Conservation (phyloP, 2,888 invertebrate species). For the Furcula furcula region DNA sequence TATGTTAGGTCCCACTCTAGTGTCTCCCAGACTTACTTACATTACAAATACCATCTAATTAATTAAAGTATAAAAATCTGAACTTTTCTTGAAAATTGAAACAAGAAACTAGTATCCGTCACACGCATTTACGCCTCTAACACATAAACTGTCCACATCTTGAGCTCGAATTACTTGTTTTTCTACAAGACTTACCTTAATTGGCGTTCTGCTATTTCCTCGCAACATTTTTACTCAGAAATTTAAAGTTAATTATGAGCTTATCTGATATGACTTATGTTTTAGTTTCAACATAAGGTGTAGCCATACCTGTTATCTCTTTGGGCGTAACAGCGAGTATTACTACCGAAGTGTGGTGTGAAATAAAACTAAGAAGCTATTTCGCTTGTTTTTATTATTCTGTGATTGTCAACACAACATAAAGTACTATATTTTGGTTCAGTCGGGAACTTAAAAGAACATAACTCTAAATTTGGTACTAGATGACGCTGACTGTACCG, state of each 20-base stretch:
- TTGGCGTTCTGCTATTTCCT: slow-evolving; percentile 53
- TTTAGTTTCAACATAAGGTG: slow-evolving; percentile 26
- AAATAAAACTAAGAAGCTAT: slow-evolving; percentile 34
- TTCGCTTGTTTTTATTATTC: slow-evolving; percentile 64
- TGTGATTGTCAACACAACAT: slow-evolving; percentile 72
- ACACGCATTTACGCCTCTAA: too few species aligned
- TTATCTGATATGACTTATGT: slow-evolving; percentile 35
- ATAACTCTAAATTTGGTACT: slow-evolving; percentile 73
- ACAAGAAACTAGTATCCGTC: too few species aligned
- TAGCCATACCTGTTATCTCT: slow-evolving; percentile 18
- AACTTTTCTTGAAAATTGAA: too few species aligned
- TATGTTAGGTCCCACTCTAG: too few species aligned
- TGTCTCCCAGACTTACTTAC: too few species aligned
- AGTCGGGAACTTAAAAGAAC: slow-evolving; percentile 77
- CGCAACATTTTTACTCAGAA: slow-evolving; percentile 38
- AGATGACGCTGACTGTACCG: slow-evolving; percentile 46
- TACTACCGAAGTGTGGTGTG: slow-evolving; percentile 4
- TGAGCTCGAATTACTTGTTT: slow-evolving; percentile 16
- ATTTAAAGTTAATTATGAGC: slow-evolving; percentile 54
- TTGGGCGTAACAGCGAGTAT: slow-evolving; percentile 13
- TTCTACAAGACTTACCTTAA: slow-evolving; percentile 47
- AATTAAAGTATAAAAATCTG: too few species aligned
- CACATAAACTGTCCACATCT: background rate
- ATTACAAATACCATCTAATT: too few species aligned
- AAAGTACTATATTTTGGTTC: slow-evolving; percentile 78